Conservation (phyloP, 2,888 invertebrate species). For the Caenorhabditis sulstoni region DNA sequence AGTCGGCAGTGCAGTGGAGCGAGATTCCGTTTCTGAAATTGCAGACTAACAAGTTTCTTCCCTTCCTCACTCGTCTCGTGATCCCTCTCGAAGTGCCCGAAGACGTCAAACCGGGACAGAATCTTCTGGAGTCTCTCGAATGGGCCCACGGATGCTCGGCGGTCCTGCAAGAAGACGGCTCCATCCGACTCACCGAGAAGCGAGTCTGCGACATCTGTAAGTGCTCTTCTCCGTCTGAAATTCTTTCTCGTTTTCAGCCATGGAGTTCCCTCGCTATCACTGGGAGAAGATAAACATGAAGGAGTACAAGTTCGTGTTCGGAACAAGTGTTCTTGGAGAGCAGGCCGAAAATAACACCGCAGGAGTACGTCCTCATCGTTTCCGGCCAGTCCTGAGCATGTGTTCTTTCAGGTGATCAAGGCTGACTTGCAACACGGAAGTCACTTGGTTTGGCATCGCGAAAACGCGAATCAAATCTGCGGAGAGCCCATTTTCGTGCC, state of each 20-base stretch:
- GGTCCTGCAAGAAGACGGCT: slow-evolving; percentile 58
- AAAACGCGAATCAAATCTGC: slow-evolving; percentile 79
- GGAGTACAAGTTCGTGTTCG: slow-evolving; percentile 91
- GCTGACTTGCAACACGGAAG: slow-evolving; percentile 81
- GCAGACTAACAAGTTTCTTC: slow-evolving; percentile 55
- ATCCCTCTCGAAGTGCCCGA: slow-evolving; percentile 84
- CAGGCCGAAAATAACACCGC: neutral
- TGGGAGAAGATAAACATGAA: slow-evolving; percentile 85
- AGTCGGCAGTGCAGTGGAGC: neutral
- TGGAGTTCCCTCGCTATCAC: slow-evolving; percentile 90
- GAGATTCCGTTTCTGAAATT: too few species aligned
- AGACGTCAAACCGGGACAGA: slow-evolving; percentile 61
- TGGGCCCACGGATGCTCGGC: slow-evolving; percentile 60
- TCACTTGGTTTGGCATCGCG: slow-evolving; percentile 78
- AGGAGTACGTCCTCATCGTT: too few species aligned
- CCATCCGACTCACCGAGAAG: slow-evolving; percentile 52
- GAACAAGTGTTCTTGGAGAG: slow-evolving; percentile 67
- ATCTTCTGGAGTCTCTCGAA: slow-evolving; percentile 59
- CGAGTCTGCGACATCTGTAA: slow-evolving; percentile 55
- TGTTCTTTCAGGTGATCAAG: slow-evolving; percentile 79
- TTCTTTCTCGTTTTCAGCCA: slow-evolving; percentile 69
- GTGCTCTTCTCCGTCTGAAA: neutral
- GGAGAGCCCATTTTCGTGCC: slow-evolving; percentile 83
- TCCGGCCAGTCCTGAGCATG: too few species aligned
- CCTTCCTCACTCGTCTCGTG: slow-evolving; percentile 85